Percentiles rank a stretch among this genome's conserved stretches.
Conservation (phyloP, 2,113 vertebrate genomes). For the Phylloscopus trochilus region DNA sequence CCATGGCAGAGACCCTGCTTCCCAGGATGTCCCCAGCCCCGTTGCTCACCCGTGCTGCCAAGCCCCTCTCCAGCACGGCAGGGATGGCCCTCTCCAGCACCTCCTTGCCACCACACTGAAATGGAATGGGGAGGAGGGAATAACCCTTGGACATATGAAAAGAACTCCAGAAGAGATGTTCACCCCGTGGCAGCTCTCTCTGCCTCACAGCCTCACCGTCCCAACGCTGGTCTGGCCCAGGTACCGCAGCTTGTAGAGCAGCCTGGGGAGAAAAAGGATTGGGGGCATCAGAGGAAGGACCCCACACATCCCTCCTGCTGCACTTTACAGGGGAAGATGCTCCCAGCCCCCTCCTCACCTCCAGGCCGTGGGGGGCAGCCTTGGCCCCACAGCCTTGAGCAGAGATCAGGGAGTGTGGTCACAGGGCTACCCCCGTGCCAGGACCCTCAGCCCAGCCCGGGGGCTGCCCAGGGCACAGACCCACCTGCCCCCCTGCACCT, state of each 20-base stretch:
- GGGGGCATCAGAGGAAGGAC: neutral
- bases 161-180: neutral
- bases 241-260: slow-evolving; percentile 76
- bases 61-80: slow-evolving; percentile 61
- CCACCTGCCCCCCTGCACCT: slow-evolving; percentile 25
- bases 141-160: rapidly evolving
- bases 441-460: neutral
- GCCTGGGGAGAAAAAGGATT: slow-evolving; percentile 47
- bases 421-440: rapidly evolving
- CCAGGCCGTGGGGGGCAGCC: neutral
- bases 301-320: neutral
- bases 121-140: neutral
- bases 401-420: neutral
- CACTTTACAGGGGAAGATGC: neutral
- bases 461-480: neutral
- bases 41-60: slow-evolving; percentile 20
- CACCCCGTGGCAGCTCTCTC: neutral
- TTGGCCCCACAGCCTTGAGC: neutral
- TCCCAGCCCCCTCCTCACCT: neutral
- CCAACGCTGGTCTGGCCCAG: slow-evolving; percentile 75
- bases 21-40: neutral
- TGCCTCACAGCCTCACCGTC: slow-evolving; percentile 64
- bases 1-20: rapidly evolving
- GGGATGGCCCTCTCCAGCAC: slow-evolving; percentile 75
- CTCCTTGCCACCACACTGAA: slow-evolving; percentile 81